These are phyloP conservation scores for Pelecanus crispus DNA, from an alignment of 2,113 vertebrate species.

Conservation along the genomic window DNA sequence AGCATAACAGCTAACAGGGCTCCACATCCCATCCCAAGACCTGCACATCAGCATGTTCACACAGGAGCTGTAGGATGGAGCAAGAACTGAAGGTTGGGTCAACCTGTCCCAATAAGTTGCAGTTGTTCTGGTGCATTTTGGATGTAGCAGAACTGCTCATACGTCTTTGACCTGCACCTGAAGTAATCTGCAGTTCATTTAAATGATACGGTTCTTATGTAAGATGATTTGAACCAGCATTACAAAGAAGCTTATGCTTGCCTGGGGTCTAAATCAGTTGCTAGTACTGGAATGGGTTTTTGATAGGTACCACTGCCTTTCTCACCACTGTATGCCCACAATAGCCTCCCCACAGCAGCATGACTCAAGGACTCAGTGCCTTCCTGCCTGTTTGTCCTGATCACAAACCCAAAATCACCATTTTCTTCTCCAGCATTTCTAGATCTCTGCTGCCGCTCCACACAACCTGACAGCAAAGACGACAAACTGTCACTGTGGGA, in stretches of 20 bases:
- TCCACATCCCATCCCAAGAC: background rate
- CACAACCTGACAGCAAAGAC: background rate
- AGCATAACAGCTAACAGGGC: background rate
- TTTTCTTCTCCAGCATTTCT: background rate
- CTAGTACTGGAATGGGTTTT: background rate
- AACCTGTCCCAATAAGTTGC: background rate
- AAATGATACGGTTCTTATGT: background rate
- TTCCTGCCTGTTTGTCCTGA: background rate
- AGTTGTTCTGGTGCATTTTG: background rate
- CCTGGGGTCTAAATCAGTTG: background rate
- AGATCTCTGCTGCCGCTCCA: background rate
- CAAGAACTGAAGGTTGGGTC: background rate
- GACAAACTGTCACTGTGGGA: background rate
- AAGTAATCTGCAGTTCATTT: background rate
- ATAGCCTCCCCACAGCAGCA: background rate
- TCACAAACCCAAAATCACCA: background rate
- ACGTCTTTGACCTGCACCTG: background rate
- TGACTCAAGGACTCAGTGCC: background rate
- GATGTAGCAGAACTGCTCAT: background rate
- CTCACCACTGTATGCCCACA: rapidly evolving
- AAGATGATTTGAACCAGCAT: background rate
- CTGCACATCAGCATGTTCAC: background rate
- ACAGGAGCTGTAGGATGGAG: background rate
- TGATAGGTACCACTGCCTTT: background rate
- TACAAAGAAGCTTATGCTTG: background rate